Evolutionary conservation across 2,888 invertebrate genomes (phyloP), one percentile per base, ranked within the genome.

Genomic region (Torymus tubicola): DNA sequence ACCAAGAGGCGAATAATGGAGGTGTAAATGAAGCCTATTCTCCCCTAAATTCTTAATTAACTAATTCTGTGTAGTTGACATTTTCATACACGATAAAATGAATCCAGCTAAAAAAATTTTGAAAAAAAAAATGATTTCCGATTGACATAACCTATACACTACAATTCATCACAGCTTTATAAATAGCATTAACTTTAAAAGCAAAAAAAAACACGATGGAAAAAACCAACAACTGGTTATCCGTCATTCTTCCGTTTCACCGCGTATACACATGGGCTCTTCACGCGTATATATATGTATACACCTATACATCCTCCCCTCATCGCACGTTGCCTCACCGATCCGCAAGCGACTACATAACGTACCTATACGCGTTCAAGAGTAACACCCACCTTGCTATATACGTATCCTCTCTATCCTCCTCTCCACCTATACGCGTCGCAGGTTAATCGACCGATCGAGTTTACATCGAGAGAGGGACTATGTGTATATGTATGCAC

Each of bases 371-470:
- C 42, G 5, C 13, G n/a, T 42, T 42, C 42, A 42, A 16, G 42
- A 58, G 69, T 69, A 58, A 42, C 73, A 21, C 31, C 11, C 64
- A 57, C 16, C 63, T n/a, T n/a, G 52, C 55, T 12, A 16, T 12
- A 16, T n/a, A 8, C 55, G 16, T 21, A 14, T 24, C 16, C 61
- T 50, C 14, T 65, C 21, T 21, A 21, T 21, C 21, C 21, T 21
- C 50, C 10, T 5, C 16, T 64, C 50, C 3, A 61, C 61, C 42
- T 42, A 42, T 42, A 42, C 42, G 42, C 79, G 69, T 77, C 65
- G 61, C 71, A 53, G 69, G 76, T 81, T 81, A 83, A 83, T 83
- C 83, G 82, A 81, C 67, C 78, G 78, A 72, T 61, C 68, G 80
- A 80, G 82, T 83, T 82, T 76, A 81, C 81, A 83, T 77, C 77